A percentile compares a stretch with the other conserved stretches of the same genome.
Evolutionary conservation across 2,888 invertebrate genomes (phyloP).

Genomic region (Thelaira solivaga): DNA sequence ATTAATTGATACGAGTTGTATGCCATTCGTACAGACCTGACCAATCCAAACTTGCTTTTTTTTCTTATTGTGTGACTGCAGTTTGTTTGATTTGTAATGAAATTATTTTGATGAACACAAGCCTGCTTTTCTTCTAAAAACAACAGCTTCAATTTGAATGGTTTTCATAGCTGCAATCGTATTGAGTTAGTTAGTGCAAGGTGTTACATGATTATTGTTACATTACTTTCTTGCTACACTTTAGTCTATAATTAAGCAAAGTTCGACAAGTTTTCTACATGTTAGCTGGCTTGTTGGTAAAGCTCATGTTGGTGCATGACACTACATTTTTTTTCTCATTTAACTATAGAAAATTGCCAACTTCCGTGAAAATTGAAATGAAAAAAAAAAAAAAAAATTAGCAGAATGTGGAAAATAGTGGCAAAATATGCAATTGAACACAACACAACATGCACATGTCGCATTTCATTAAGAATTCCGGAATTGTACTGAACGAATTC

Average conservation of each 20-base stretch:
- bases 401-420: slow-evolving; percentile 21
- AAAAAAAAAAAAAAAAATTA: slow-evolving; percentile 3
- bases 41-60: slow-evolving; percentile 12
- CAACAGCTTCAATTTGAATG: slow-evolving; percentile 47
- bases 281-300: slow-evolving; percentile 50
- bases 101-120: slow-evolving; percentile 24
- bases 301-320: slow-evolving; percentile 26
- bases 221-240: slow-evolving; percentile 39
- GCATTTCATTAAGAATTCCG: slow-evolving; percentile 72
- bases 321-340: slow-evolving; percentile 30
- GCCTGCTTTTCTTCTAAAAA: slow-evolving; percentile 1
- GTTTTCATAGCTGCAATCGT: slow-evolving; percentile 14
- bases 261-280: slow-evolving; percentile 59
- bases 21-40: slow-evolving; percentile 1
- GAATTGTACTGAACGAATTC: slow-evolving; percentile 71
- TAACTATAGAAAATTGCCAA: slow-evolving; percentile 55
- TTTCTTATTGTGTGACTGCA: neutral
- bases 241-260: slow-evolving; percentile 51
- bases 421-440: slow-evolving; percentile 29
- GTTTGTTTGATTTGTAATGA: slow-evolving; percentile 7
- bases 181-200: slow-evolving; percentile 17
- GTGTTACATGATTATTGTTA: slow-evolving; percentile 54
- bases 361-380: slow-evolving; percentile 60
- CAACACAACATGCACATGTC: slow-evolving; percentile 52
- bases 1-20: no score